Percentiles rank a stretch among this genome's conserved stretches.
These are phyloP conservation scores for Lasiommata megera DNA, from an alignment of 2,888 invertebrate genomes.

Conservation along the genomic window DNA sequence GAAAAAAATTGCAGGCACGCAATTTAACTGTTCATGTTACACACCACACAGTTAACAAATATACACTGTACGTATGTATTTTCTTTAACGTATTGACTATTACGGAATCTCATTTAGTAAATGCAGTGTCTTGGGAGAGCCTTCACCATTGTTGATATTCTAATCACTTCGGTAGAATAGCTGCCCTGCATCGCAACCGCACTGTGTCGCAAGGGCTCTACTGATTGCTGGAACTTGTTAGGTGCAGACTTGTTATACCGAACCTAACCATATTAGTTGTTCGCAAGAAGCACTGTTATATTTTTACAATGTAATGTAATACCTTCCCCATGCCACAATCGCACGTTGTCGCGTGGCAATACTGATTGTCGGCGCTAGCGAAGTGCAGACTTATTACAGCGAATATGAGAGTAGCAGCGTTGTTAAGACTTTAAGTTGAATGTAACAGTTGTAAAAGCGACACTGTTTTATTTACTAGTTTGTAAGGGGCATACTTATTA, in stretches of 20 bases:
- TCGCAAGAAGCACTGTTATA: background rate
- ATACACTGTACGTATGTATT: background rate
- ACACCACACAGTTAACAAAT: background rate
- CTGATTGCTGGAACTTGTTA: conserved; percentile 63
- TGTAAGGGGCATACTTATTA: no score
- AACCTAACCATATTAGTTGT: conserved; percentile 20
- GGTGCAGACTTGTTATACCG: conserved; percentile 42
- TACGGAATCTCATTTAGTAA: conserved; percentile 57
- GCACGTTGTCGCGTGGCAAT: background rate
- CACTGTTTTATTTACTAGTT: no score
- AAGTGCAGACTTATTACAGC: background rate
- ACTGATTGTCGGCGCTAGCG: background rate
- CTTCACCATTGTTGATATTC: conserved; percentile 74
- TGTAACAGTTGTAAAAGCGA: no score
- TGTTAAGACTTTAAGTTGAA: no score
- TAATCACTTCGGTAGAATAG: conserved; percentile 58
- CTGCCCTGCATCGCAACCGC: conserved; percentile 58
- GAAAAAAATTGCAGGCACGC: no score
- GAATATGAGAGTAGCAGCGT: background rate
- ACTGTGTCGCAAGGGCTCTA: conserved; percentile 62
- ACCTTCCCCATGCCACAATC: background rate
- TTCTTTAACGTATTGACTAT: conserved; percentile 4
- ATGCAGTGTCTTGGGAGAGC: conserved; percentile 58
- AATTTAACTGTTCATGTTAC: no score
- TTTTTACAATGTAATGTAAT: no score